Evolutionary conservation across 1,140 invertebrate genomes (phyloP).

Genomic region (Leptinotarsa texana): DNA sequence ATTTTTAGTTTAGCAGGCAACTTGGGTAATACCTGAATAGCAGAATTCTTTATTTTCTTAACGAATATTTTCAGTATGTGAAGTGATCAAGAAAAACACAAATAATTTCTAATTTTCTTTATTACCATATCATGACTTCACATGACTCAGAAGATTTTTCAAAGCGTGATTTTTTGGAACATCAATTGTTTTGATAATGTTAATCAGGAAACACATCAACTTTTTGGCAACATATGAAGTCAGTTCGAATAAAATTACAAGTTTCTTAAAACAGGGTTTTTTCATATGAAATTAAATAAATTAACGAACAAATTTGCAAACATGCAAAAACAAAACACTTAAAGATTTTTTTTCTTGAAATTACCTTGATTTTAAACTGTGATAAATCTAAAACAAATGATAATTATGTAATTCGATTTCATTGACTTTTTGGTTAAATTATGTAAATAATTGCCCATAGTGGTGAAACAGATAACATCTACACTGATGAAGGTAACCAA

Average conservation of each 20-base stretch:
- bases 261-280: background rate
- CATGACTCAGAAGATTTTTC: background rate
- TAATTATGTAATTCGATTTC: background rate
- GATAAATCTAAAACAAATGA: background rate
- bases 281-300: background rate
- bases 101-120: background rate
- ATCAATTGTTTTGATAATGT: background rate
- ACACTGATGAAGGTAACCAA: background rate
- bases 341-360: background rate
- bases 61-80: background rate
- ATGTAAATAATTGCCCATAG: background rate
- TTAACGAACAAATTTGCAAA: background rate
- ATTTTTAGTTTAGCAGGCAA: too few species aligned
- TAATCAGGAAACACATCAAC: background rate
- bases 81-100: background rate
- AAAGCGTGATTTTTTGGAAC: background rate
- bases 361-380: background rate
- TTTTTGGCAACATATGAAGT: background rate
- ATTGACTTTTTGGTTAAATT: background rate
- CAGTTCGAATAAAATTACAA: background rate
- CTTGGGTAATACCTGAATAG: too few species aligned
- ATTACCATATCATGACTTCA: constrained; percentile 6
- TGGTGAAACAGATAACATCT: constrained; percentile 4
- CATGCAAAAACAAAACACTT: background rate
- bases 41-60: too few species aligned